phyloP scores from a whole-genome alignment of 2,888 invertebrate genomes.

The Steinernema hermaphroditum region DNA sequence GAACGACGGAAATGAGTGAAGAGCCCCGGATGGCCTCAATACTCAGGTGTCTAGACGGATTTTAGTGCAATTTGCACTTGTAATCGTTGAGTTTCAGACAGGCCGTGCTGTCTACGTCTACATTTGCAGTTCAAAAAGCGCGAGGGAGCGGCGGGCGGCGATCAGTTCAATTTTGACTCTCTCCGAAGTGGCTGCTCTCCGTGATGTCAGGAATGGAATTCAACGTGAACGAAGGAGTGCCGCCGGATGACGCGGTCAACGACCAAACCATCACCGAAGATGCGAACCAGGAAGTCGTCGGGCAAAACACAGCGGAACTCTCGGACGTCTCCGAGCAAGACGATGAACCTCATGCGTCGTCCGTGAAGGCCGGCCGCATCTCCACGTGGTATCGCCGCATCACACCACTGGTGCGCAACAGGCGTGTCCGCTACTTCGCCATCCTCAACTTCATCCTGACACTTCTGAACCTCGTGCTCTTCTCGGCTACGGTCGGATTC shows the following conservation, averaged over 20 bases:
- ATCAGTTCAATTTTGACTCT: too few species aligned
- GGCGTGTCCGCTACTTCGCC: background rate
- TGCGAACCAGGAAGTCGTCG: background rate
- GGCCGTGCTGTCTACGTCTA: too few species aligned
- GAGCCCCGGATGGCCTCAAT: too few species aligned
- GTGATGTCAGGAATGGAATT: background rate
- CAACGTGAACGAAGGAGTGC: slow-evolving; percentile 13
- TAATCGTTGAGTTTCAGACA: too few species aligned
- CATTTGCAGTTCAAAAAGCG: too few species aligned
- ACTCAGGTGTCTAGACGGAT: too few species aligned
- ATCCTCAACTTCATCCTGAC: slow-evolving; percentile 2
- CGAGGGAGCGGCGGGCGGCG: too few species aligned
- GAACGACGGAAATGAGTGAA: too few species aligned
- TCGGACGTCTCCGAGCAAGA: slow-evolving; percentile 4
- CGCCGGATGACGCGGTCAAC: slow-evolving; percentile 8
- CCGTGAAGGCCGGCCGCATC: background rate
- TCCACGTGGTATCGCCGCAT: slow-evolving; percentile 15
- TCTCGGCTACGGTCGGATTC: background rate
- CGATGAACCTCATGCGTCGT: background rate
- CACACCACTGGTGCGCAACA: background rate
- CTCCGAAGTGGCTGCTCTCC: too few species aligned
- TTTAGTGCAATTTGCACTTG: too few species aligned
- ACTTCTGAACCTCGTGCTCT: background rate
- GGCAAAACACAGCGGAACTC: background rate
- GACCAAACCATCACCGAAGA: background rate